phyloP scores from a whole-genome alignment of 2,113 vertebrate species.

The Sinocyclocheilus rhinocerous region DNA sequence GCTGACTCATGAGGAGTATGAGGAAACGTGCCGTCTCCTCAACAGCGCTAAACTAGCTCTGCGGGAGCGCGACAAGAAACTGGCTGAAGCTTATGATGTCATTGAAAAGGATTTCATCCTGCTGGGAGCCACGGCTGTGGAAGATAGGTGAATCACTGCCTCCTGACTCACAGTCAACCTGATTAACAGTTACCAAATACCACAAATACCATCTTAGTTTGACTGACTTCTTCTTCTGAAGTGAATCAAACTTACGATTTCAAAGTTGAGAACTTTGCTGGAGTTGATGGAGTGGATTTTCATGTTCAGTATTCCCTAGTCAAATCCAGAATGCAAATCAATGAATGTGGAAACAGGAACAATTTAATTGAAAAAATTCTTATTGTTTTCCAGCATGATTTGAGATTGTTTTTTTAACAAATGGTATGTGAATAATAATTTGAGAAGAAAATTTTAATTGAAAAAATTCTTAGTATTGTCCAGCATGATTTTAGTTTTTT shows the following conservation, averaged over 20 bases:
- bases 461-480: background rate
- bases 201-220: background rate
- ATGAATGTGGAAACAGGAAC: background rate
- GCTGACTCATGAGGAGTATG: slow-evolving; percentile 80
- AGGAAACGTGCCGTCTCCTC: slow-evolving; percentile 74
- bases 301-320: background rate
- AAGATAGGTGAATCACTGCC: slow-evolving; percentile 83
- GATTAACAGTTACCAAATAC: background rate
- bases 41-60: slow-evolving; percentile 85
- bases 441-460: background rate
- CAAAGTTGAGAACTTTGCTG: background rate
- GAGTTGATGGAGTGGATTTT: background rate
- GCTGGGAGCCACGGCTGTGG: slow-evolving; percentile 95
- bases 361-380: background rate
- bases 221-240: background rate
- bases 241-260: background rate
- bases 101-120: slow-evolving; percentile 89
- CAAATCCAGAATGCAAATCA: background rate
- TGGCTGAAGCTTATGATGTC: slow-evolving; percentile 89
- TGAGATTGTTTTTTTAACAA: background rate
- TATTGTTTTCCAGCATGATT: background rate
- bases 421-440: background rate
- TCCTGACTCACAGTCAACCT: no score
- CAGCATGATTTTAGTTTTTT: background rate
- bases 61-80: slow-evolving; percentile 88